These are phyloP conservation scores for Acholoe squamosa DNA, from an alignment of 2,888 invertebrate genomes.

Conservation along the genomic window DNA sequence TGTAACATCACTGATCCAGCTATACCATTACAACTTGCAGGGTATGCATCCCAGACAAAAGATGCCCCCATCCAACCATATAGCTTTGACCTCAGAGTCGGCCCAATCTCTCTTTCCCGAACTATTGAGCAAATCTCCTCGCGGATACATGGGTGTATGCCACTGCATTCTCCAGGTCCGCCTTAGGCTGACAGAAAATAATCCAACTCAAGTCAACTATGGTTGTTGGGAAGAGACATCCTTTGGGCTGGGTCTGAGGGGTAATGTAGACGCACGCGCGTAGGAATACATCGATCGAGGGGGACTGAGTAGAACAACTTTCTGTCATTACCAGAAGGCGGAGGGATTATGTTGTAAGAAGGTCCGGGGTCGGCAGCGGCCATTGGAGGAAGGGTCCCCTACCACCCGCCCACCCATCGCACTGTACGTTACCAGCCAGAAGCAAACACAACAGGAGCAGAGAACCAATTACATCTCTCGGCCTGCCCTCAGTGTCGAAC, in stretches of 20 bases:
- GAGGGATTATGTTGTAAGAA: constrained; percentile 11
- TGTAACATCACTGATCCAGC: too few relatives aligned
- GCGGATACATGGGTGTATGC: not conserved
- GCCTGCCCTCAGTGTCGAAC: not conserved
- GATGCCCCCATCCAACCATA: too few relatives aligned
- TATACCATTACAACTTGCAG: too few relatives aligned
- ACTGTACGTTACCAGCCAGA: constrained; percentile 2
- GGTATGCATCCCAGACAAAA: too few relatives aligned
- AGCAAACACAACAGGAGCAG: constrained; percentile 51
- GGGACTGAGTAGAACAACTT: not conserved
- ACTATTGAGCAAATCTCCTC: not conserved
- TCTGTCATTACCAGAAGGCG: constrained; percentile 28
- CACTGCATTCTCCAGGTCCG: not conserved
- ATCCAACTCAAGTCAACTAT: not conserved
- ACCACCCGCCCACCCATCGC: not conserved
- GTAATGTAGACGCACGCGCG: not conserved
- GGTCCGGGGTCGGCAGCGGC: not conserved
- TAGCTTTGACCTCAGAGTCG: too few relatives aligned
- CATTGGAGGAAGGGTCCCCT: not conserved
- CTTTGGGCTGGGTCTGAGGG: not conserved
- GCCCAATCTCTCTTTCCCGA: not conserved
- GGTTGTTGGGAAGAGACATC: not conserved
- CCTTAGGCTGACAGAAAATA: not conserved
- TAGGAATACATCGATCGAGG: constrained; percentile 19
- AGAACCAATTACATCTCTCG: constrained; percentile 23